phyloP scores from a whole-genome alignment of 2,888 invertebrate genomes.

The Limnephilus marmoratus region DNA sequence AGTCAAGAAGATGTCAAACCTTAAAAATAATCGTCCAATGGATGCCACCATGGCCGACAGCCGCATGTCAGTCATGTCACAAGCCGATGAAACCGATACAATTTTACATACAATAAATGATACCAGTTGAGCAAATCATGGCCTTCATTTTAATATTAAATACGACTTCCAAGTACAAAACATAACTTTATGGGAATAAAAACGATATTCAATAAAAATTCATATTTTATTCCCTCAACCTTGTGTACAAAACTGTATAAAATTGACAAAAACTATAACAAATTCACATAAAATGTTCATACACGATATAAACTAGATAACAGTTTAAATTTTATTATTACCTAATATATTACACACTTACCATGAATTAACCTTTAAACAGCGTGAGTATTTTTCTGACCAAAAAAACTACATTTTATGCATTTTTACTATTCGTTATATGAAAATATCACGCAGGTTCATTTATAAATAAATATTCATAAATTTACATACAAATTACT shows the following conservation, averaged over 20 bases:
- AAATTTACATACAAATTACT: background rate
- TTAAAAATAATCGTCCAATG: slow-evolving; percentile 17
- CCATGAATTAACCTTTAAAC: background rate
- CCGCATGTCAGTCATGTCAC: background rate
- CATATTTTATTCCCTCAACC: background rate
- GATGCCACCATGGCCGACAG: background rate
- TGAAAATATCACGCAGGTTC: background rate
- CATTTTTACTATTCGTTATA: background rate
- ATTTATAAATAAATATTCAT: background rate
- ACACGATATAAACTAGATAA: background rate
- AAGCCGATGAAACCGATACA: background rate
- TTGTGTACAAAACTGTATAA: background rate
- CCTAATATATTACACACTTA: too few species aligned
- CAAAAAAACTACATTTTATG: too few species aligned
- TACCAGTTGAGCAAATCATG: background rate
- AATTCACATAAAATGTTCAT: background rate
- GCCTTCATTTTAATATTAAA: background rate
- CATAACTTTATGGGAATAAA: background rate
- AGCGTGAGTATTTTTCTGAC: background rate
- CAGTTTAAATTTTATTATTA: background rate
- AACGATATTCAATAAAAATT: background rate
- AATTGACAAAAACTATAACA: background rate
- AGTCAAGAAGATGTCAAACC: background rate
- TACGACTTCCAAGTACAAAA: background rate
- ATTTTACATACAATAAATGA: background rate